These are phyloP conservation scores for Carpatolechia fugitivella DNA, from an alignment of 2,888 invertebrate species.

Conservation along the genomic window DNA sequence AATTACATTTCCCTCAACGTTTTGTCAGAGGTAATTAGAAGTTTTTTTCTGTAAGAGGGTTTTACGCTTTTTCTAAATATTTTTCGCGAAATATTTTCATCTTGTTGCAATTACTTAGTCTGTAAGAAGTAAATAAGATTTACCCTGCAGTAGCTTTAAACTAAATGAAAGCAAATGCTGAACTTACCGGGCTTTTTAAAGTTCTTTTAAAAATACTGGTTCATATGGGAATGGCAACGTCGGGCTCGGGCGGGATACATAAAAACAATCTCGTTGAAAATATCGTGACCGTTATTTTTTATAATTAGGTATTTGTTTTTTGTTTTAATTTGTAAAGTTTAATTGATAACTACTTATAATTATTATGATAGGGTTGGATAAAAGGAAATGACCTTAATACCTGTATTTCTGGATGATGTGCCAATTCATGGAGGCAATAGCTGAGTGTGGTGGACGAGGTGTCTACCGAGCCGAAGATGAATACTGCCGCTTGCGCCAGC, in stretches of 20 bases:
- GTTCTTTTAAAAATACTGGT: no score
- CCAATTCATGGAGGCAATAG: constrained; percentile 52
- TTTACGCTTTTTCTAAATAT: not conserved
- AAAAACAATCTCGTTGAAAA: no score
- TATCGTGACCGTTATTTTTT: no score
- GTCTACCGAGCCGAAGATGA: constrained; percentile 59
- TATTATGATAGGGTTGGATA: no score
- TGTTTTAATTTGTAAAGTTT: no score
- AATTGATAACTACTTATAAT: no score
- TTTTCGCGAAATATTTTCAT: not conserved
- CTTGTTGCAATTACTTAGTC: not conserved
- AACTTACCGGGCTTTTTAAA: not conserved
- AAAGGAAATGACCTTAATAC: constrained; percentile 30
- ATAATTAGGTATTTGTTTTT: no score
- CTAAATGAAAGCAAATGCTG: not conserved
- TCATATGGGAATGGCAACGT: no score
- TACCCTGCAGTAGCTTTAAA: not conserved
- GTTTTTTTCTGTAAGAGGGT: not conserved
- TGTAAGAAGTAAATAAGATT: not conserved
- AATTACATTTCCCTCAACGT: not conserved
- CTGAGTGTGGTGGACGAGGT: constrained; percentile 54
- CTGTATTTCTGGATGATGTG: constrained; percentile 54
- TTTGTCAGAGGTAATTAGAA: not conserved
- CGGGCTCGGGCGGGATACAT: no score
- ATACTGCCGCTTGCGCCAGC: constrained; percentile 60